Percentiles rank a stretch among this genome's conserved stretches.
Conservation (phyloP, 92 coral and sea anemone species). For the Zoanthus sansibaricus region DNA sequence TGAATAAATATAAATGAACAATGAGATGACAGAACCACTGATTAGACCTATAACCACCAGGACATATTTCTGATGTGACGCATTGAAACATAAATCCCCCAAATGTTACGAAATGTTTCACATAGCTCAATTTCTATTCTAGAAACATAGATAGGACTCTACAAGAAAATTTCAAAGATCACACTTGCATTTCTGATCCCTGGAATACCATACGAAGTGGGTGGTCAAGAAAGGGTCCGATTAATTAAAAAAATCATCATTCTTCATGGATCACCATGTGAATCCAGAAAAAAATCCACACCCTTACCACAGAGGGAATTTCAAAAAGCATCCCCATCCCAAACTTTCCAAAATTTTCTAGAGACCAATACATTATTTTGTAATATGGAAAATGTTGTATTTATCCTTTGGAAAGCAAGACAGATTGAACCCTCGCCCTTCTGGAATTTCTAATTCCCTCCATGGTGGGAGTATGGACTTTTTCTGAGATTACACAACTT, state of each 20-base stretch:
- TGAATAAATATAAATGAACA: too few relatives aligned
- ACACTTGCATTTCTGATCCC: background rate
- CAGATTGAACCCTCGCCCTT: too few relatives aligned
- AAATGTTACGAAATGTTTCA: background rate
- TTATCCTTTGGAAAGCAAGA: background rate
- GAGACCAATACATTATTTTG: background rate
- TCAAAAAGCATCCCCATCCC: background rate
- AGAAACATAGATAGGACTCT: too few relatives aligned
- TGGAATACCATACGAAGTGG: background rate
- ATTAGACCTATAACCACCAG: background rate
- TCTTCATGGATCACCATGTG: background rate
- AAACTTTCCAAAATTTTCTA: background rate
- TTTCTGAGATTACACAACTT: too few relatives aligned
- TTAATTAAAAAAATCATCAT: background rate
- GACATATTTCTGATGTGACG: background rate
- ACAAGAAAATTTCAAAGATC: too few relatives aligned
- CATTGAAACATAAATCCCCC: background rate
- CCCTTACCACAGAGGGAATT: constrained; percentile 2
- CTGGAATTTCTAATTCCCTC: too few relatives aligned
- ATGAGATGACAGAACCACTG: too few relatives aligned
- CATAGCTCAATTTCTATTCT: too few relatives aligned
- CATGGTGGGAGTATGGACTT: too few relatives aligned
- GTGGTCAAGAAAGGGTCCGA: background rate
- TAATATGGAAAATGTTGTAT: too few relatives aligned
- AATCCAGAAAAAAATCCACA: background rate